A percentile compares a stretch with the other conserved stretches of the same genome.
Conservation (phyloP, 2,113 vertebrate species). For the Mormyrus iriodes region DNA sequence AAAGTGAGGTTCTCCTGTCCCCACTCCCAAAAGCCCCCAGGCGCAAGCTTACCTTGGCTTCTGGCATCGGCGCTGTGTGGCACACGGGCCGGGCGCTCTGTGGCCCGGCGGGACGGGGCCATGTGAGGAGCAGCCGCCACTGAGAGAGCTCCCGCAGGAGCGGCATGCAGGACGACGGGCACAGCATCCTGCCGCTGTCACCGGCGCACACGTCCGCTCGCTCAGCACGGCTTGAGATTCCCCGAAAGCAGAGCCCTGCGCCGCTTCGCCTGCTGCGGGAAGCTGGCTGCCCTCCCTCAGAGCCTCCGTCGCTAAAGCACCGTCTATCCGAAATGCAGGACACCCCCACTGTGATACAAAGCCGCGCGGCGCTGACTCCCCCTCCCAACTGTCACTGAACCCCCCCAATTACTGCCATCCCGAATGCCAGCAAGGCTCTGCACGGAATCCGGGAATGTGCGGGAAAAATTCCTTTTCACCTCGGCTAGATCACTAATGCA, state of each 20-base stretch:
- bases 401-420: neutral
- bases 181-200: constrained; percentile 46
- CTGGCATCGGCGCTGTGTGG: constrained; percentile 44
- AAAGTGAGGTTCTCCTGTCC: neutral
- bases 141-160: constrained; percentile 61
- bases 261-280: neutral
- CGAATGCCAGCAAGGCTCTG: neutral
- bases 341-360: neutral
- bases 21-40: neutral
- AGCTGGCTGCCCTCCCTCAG: neutral
- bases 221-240: neutral
- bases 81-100: constrained; percentile 45
- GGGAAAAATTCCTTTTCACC: neutral
- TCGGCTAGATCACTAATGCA: neutral
- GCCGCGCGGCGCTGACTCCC: neutral
- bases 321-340: neutral
- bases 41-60: constrained; percentile 51
- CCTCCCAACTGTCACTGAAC: neutral
- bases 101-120: constrained; percentile 46
- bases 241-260: neutral
- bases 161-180: constrained; percentile 59
- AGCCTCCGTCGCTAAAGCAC: neutral
- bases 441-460: neutral
- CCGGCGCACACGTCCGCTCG: neutral
- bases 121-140: constrained; percentile 60